Conservation (phyloP, 2,113 vertebrate species). For the Scomber japonicus region DNA sequence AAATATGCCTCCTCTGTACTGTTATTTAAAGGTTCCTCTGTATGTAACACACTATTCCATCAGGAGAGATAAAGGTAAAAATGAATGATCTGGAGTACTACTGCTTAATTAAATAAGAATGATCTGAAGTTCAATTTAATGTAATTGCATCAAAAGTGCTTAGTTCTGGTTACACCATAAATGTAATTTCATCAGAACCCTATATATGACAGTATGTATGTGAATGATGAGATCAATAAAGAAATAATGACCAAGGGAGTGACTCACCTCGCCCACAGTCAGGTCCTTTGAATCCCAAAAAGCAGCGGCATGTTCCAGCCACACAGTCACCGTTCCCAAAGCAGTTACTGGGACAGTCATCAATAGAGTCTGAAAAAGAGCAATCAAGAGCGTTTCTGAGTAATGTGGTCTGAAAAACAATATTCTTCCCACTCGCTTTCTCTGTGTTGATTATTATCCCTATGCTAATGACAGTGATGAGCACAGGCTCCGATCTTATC, state of each 20-base stretch:
- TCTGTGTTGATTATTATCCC: slow-evolving; percentile 61
- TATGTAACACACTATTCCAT: slow-evolving; percentile 17
- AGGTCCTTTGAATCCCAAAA: slow-evolving; percentile 95
- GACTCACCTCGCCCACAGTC: slow-evolving; percentile 95
- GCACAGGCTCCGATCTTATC: slow-evolving; percentile 52
- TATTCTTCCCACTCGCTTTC: slow-evolving; percentile 70
- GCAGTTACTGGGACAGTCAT: slow-evolving; percentile 98
- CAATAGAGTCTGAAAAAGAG: slow-evolving; percentile 91
- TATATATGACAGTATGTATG: slow-evolving; percentile 9
- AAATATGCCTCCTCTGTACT: not conserved
- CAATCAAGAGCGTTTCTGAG: slow-evolving; percentile 67
- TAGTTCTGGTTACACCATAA: slow-evolving; percentile 12
- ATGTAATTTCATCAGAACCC: slow-evolving; percentile 1
- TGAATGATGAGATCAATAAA: slow-evolving; percentile 32
- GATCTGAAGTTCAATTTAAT: slow-evolving; percentile 38
- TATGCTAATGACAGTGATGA: slow-evolving; percentile 65
- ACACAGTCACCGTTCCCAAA: slow-evolving; percentile 97
- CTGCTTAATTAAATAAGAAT: slow-evolving; percentile 34
- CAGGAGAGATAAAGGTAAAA: not conserved
- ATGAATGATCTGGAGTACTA: not conserved
- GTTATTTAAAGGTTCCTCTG: slow-evolving; percentile 11
- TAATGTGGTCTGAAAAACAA: slow-evolving; percentile 56
- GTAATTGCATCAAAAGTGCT: slow-evolving; percentile 23
- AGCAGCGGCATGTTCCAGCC: slow-evolving; percentile 95
- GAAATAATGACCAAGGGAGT: slow-evolving; percentile 19